Base-by-base conservation (phyloP, 2,113 vertebrate genomes). In the Ammospiza caudacuta region DNA sequence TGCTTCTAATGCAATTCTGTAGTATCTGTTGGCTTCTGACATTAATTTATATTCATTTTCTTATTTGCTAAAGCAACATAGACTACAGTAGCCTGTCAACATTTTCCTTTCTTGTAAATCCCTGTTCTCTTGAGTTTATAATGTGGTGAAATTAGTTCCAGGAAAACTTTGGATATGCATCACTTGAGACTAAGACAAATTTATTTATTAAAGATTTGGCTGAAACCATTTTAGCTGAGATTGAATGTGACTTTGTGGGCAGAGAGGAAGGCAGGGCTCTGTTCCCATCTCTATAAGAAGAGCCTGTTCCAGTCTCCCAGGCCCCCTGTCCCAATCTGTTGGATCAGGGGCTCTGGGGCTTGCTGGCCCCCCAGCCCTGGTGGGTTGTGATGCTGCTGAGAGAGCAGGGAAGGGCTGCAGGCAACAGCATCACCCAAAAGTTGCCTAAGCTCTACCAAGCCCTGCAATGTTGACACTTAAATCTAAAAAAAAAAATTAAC, bases 1-100 rank as follows among this genome's bases (percentile, higher is more conserved):
- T 91, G 83, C 35, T 74, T 70, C 46, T 85, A 84, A 72, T 94
- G 78, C 57, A 91, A 12, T 94, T 96, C 88, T 88, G 72, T 95
- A 69, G 18, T 93, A 92, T 96, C 92, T 93, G 22, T 78, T 96
- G 86, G 83, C 92, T 97, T 94, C 94, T 81, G 87, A 87, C 94
- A 89, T 95, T 90, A 83, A 96, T 97, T 95, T 92, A 59, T 77
- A 81, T 75, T 95, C 72, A 62, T 94, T 96, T 96, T 96, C 84
- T 63, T 91, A 78, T 86, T 94, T 95, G 68, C 84, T 90, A 95
- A 94, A 95, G 83, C 55, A 70, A 49, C 15, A 10, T 14, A 41
- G 87, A 66, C 39, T 70, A 27, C 61, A 72, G 87, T 31, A 52
- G 70, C 79, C 75, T 95, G 39, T 94, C 91, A 94, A 49, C 83